These are phyloP conservation scores for Desoria tigrina DNA, from an alignment of 2,888 invertebrate species.

Conservation along the genomic window DNA sequence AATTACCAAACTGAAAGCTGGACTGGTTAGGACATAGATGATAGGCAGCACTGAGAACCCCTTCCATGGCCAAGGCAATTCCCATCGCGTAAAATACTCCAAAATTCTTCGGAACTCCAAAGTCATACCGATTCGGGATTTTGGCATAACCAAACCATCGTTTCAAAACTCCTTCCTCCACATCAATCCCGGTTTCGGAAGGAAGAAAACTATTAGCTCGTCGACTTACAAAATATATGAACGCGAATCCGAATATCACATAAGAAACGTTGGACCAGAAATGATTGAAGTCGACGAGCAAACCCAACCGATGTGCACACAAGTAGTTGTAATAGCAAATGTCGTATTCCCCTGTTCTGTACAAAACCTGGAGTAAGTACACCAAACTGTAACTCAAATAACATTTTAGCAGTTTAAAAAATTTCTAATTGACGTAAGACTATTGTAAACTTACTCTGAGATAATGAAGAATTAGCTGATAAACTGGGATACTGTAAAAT, in stretches of 20 bases:
- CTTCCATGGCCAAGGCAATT: slow-evolving; percentile 48
- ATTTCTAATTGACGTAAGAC: too few relatives aligned
- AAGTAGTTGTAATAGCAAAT: slow-evolving; percentile 51
- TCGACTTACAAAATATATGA: slow-evolving; percentile 43
- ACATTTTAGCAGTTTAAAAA: not conserved
- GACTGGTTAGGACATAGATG: slow-evolving; percentile 50
- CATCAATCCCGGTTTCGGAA: not conserved
- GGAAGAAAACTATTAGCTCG: slow-evolving; percentile 23
- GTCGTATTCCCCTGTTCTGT: slow-evolving; percentile 50
- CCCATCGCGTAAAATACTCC: slow-evolving; percentile 51
- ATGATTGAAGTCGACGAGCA: slow-evolving; percentile 50
- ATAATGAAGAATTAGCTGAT: slow-evolving; percentile 50
- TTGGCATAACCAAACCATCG: slow-evolving; percentile 38
- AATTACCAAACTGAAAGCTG: slow-evolving; percentile 51
- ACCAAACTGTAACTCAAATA: not conserved
- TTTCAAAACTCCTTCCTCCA: slow-evolving; percentile 6
- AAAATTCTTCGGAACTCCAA: slow-evolving; percentile 46
- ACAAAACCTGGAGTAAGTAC: slow-evolving; percentile 35
- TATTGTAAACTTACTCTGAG: slow-evolving; percentile 35
- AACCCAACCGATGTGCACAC: slow-evolving; percentile 43
- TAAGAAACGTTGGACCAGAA: slow-evolving; percentile 52
- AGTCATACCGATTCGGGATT: slow-evolving; percentile 36
- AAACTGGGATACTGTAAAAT: slow-evolving; percentile 51
- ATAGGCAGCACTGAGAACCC: slow-evolving; percentile 41
- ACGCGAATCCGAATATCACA: slow-evolving; percentile 47